These are phyloP conservation scores for Tridacna gigas DNA, from an alignment of 2,888 invertebrate genomes.

Conservation along the genomic window DNA sequence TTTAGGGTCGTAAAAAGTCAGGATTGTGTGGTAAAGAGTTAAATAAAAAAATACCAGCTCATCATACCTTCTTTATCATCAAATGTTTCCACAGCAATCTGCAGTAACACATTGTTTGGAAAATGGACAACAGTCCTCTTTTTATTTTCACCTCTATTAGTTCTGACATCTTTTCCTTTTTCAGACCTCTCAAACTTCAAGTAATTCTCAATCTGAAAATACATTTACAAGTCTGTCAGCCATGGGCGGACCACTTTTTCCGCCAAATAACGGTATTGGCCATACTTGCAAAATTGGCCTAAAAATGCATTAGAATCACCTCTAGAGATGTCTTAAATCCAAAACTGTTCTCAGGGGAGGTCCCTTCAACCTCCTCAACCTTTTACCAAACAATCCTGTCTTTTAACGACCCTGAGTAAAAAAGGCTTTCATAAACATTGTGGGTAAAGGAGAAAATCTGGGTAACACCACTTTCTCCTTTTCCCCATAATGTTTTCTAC, in stretches of 20 bases:
- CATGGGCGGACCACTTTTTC: no score
- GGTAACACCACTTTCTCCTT: background rate
- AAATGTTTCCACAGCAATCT: conserved; percentile 71
- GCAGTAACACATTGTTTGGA: conserved; percentile 53
- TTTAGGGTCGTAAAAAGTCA: no score
- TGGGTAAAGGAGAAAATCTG: background rate
- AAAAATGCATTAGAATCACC: no score
- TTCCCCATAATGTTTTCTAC: background rate
- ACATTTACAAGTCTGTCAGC: background rate
- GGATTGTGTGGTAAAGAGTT: background rate
- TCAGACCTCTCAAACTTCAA: conserved; percentile 60
- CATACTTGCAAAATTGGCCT: no score
- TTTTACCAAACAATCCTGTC: background rate
- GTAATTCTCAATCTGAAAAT: conserved; percentile 62
- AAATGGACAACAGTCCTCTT: conserved; percentile 67
- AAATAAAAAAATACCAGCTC: background rate
- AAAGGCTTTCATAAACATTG: background rate
- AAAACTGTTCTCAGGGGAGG: no score
- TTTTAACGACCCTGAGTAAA: background rate
- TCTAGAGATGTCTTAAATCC: no score
- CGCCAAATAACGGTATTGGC: no score
- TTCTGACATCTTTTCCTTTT: conserved; percentile 37
- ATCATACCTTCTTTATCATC: conserved; percentile 71
- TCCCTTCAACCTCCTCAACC: background rate
- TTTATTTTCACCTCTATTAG: conserved; percentile 38